Evolutionary conservation across 2,113 vertebrate species (phyloP).

Genomic region (Rynchops niger): DNA sequence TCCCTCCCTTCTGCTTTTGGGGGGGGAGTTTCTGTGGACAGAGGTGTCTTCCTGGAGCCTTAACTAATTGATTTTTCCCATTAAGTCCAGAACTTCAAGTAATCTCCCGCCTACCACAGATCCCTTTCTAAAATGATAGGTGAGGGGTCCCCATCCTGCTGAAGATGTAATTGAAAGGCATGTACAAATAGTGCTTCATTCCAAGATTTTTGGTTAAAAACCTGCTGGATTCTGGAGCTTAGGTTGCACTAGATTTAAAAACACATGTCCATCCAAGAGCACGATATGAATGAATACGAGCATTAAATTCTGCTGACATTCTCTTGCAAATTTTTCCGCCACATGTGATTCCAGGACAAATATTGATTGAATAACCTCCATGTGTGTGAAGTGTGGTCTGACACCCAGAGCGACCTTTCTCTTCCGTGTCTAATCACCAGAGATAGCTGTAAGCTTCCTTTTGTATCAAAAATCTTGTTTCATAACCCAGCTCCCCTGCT

Average conservation of each 20-base stretch:
- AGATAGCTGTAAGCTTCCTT: conserved; percentile 41
- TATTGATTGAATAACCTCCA: conserved; percentile 25
- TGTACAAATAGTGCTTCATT: background rate
- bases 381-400: conserved; percentile 21
- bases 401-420: conserved; percentile 22
- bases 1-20: background rate
- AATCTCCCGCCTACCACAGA: background rate
- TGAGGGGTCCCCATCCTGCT: background rate
- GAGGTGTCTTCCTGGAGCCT: background rate
- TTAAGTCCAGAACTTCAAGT: background rate
- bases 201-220: background rate
- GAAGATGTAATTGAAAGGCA: background rate
- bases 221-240: background rate
- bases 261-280: background rate
- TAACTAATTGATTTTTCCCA: background rate
- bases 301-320: conserved; percentile 51
- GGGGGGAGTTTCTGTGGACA: background rate
- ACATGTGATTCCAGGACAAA: conserved; percentile 43
- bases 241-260: background rate
- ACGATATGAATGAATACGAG: background rate
- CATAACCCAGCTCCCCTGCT: conserved; percentile 14
- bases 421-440: conserved; percentile 19
- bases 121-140: background rate
- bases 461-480: conserved; percentile 45
- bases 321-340: background rate